phyloP scores from a whole-genome alignment of 1,140 invertebrate species.

The Drosophila auraria region DNA sequence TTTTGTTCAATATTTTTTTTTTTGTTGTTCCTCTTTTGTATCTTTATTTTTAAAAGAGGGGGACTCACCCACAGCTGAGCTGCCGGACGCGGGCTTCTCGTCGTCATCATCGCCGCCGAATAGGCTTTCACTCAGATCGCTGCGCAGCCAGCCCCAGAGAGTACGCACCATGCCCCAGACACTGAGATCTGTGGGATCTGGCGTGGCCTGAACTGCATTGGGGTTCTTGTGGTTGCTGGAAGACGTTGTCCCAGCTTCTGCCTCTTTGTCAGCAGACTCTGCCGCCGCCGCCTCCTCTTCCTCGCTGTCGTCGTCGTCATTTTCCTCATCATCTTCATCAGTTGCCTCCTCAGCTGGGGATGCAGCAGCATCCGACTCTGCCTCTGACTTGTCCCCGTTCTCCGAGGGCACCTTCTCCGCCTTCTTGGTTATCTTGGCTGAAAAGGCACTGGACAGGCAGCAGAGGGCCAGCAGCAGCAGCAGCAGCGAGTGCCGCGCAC shows the following conservation, averaged over 20 bases:
- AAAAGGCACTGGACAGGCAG: constrained; percentile 58
- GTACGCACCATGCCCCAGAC: constrained; percentile 80
- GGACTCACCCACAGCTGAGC: constrained; percentile 67
- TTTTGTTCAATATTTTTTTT: constrained; percentile 18
- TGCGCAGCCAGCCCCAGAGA: constrained; percentile 76
- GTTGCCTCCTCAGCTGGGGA: constrained; percentile 23
- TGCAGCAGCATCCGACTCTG: constrained; percentile 19
- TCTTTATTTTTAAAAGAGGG: constrained; percentile 2
- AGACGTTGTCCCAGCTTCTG: constrained; percentile 20
- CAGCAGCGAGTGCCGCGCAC: constrained; percentile 65
- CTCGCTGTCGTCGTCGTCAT: constrained; percentile 31
- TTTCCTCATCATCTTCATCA: constrained; percentile 28
- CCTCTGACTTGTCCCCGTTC: constrained; percentile 50
- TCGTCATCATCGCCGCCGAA: constrained; percentile 70
- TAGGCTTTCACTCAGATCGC: constrained; percentile 80
- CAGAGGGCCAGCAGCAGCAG: constrained; percentile 61
- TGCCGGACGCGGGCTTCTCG: constrained; percentile 52
- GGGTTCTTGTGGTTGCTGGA: constrained; percentile 48
- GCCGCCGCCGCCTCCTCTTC: constrained; percentile 37
- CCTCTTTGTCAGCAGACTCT: constrained; percentile 43
- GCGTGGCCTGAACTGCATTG: constrained; percentile 60
- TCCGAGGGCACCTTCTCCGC: constrained; percentile 47
- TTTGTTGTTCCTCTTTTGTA: constrained; percentile 14
- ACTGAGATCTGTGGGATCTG: constrained; percentile 70
- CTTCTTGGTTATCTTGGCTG: constrained; percentile 71